Base-by-base conservation (phyloP, 2,888 invertebrate species). In the Falcaria lacertinaria region DNA sequence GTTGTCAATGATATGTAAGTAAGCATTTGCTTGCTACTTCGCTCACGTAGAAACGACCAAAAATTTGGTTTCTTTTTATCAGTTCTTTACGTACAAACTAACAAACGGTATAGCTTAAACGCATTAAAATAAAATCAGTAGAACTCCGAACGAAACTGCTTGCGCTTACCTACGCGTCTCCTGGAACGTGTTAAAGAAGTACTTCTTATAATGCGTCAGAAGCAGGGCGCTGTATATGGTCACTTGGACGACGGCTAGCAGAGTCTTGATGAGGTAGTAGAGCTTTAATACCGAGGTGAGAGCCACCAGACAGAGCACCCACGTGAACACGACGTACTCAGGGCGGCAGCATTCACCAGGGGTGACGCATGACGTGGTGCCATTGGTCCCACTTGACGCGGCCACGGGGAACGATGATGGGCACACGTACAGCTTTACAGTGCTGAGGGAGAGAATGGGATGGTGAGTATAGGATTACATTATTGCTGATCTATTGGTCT, bases 291-390 rank as follows among this genome's bases (percentile, higher is more conserved):
- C 97, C 0, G 98, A 96, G 0, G 98, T 97, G 47, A 97, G 86
- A 0, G 97, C 96, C 33, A 98, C 94, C 68, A 98, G 91, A 63
- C 97, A 96, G 14, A 99, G 87, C 41, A 98, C 94, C 95, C 98
- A 97, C 2, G 97, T 96, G 82, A 97, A 97, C 2, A 98, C 96
- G 11, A 97, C 93, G 69, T 98, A 98, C 78, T 98, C 96, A 0
- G 95, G 94, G 57, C 93, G 91, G 38, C 90, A 85, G 60, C 95
- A 95, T 38, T 89, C 85, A 0, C 57, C 69, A 32, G 41, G 25
- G 0, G 34, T 16, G 6, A 41, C 44, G 38, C 37, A 37, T 3
- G 28, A 11, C 8, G 11, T 28, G 7, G 28, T 7, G 11, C 28
- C 3, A 11, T 22, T n/a, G n/a, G 19, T 19, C 4, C 19, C 1